A percentile compares a stretch with the other conserved stretches of the same genome.
Conservation (phyloP, 2,888 invertebrate genomes). For the Sinhomidia bicolor region DNA sequence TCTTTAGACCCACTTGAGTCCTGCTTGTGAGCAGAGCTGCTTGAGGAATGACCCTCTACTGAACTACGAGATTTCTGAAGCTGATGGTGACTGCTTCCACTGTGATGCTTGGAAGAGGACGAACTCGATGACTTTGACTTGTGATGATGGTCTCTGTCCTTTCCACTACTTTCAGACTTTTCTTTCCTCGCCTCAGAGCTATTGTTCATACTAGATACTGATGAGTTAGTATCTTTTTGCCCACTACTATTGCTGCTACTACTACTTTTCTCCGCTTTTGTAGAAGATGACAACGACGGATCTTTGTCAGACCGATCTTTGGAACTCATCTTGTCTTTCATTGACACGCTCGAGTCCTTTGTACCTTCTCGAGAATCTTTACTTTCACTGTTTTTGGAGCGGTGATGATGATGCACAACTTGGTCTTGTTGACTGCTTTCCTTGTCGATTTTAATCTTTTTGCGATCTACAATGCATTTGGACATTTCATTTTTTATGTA, state of each 20-base stretch:
- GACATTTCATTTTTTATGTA: too few species aligned
- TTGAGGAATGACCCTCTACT: slow-evolving; percentile 76
- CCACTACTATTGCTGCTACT: slow-evolving; percentile 21
- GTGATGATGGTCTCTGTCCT: slow-evolving; percentile 78
- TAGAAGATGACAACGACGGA: background rate
- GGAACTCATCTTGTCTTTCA: slow-evolving; percentile 59
- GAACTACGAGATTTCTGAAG: slow-evolving; percentile 75
- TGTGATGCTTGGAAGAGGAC: slow-evolving; percentile 67
- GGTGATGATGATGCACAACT: slow-evolving; percentile 67
- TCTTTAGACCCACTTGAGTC: slow-evolving; percentile 61
- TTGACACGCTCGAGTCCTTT: slow-evolving; percentile 46
- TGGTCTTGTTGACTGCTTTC: slow-evolving; percentile 49
- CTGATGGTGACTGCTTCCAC: slow-evolving; percentile 77
- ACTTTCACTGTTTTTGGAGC: slow-evolving; percentile 69
- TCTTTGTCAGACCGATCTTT: slow-evolving; percentile 66
- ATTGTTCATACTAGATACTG: slow-evolving; percentile 15
- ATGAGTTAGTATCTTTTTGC: slow-evolving; percentile 37
- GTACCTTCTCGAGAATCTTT: slow-evolving; percentile 47
- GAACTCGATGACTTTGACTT: slow-evolving; percentile 72
- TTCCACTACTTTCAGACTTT: slow-evolving; percentile 58
- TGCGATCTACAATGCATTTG: slow-evolving; percentile 74
- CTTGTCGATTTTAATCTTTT: slow-evolving; percentile 78
- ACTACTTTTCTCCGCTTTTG: slow-evolving; percentile 23
- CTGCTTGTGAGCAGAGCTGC: slow-evolving; percentile 68
- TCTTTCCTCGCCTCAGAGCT: slow-evolving; percentile 72